A percentile compares a stretch with the other conserved stretches of the same genome.
Evolutionary conservation across 1,140 invertebrate genomes (phyloP).

Genomic region (Drosophila pandora): DNA sequence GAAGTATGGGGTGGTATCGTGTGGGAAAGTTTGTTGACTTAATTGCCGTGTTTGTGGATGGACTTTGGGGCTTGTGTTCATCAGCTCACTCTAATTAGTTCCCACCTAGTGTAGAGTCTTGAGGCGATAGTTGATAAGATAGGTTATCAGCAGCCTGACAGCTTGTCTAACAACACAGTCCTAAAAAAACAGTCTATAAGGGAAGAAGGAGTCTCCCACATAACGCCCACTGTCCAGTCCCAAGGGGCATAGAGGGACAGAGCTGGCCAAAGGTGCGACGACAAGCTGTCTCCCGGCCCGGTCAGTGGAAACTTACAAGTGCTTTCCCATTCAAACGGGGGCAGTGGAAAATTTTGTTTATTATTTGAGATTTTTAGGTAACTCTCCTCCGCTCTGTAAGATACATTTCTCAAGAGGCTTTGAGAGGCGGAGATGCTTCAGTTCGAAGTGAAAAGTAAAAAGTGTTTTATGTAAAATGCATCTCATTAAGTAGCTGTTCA

Average conservation of each 20-base stretch:
- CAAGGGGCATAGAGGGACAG: slow-evolving; percentile 4
- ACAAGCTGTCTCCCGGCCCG: slow-evolving; percentile 5
- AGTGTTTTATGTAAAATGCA: background rate
- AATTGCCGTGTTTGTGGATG: slow-evolving; percentile 9
- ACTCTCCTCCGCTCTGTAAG: slow-evolving; percentile 18
- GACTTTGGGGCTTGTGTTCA: slow-evolving; percentile 27
- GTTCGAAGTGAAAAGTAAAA: slow-evolving; percentile 9
- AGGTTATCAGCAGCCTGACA: slow-evolving; percentile 38
- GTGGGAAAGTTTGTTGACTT: slow-evolving; percentile 25
- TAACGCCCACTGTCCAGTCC: slow-evolving; percentile 23
- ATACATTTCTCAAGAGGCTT: slow-evolving; percentile 4
- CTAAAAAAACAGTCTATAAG: slow-evolving; percentile 38
- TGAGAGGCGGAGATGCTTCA: slow-evolving; percentile 22
- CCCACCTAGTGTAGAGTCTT: background rate
- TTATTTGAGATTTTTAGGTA: slow-evolving; percentile 23
- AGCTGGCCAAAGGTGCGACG: slow-evolving; percentile 15
- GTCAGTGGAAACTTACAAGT: slow-evolving; percentile 51
- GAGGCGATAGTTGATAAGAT: slow-evolving; percentile 23
- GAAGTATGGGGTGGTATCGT: background rate
- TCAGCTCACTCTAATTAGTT: slow-evolving; percentile 20
- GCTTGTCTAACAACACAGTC: slow-evolving; percentile 25
- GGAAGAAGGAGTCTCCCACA: slow-evolving; percentile 16
- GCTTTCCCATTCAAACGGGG: slow-evolving; percentile 18
- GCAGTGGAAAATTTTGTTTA: slow-evolving; percentile 36
- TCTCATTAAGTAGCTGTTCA: background rate